A percentile compares a stretch with the other conserved stretches of the same genome.
Conservation (phyloP, 2,888 invertebrate species). For the Dorcus hopei region DNA sequence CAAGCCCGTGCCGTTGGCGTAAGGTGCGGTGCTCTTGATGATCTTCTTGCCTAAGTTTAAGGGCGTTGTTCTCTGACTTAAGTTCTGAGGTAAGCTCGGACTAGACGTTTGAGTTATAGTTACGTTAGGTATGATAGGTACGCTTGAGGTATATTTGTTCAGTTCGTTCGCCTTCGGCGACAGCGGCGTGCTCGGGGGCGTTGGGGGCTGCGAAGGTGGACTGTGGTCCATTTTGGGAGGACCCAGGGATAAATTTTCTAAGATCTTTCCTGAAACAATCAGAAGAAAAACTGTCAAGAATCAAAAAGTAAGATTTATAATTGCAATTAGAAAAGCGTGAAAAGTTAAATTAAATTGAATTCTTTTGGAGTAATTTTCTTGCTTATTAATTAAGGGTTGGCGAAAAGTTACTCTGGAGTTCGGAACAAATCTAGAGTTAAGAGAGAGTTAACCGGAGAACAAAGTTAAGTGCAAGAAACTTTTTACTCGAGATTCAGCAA, state of each 20-base stretch:
- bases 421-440: too few species aligned
- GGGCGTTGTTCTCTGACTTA: constrained; percentile 33
- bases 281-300: constrained; percentile 10
- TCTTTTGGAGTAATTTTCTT: too few species aligned
- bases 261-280: constrained; percentile 49
- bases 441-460: too few species aligned
- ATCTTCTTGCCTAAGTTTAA: constrained; percentile 34
- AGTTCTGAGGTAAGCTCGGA: constrained; percentile 43
- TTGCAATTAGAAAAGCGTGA: not conserved
- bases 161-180: constrained; percentile 39
- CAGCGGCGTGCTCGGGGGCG: constrained; percentile 52
- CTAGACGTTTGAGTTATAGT: constrained; percentile 41
- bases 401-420: too few species aligned
- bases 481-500: too few species aligned
- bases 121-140: constrained; percentile 32
- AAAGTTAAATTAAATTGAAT: not conserved
- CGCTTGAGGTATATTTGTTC: constrained; percentile 30
- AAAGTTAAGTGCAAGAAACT: too few species aligned
- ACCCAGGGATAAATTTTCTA: constrained; percentile 48
- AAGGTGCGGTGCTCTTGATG: constrained; percentile 24
- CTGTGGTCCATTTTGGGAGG: constrained; percentile 27
- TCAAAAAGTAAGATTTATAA: not conserved
- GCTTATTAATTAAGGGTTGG: too few species aligned
- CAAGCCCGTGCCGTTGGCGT: constrained; percentile 28
- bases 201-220: constrained; percentile 52